phyloP scores from a whole-genome alignment of 23 tunicate species.

The Phallusia fumigata region DNA sequence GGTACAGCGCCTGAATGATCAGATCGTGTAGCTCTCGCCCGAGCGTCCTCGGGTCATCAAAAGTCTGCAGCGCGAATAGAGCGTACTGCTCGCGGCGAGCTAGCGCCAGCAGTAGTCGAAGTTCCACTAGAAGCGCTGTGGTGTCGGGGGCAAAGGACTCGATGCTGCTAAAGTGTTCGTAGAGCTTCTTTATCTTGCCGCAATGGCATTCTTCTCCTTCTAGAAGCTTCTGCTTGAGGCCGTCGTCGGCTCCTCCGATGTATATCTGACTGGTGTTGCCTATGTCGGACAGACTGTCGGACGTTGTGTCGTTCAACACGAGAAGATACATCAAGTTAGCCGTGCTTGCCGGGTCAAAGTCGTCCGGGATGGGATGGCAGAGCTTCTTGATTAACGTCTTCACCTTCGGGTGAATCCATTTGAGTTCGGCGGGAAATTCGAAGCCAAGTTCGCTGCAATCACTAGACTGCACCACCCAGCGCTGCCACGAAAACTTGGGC shows the following conservation, averaged over 20 bases:
- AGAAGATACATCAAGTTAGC: slow-evolving; percentile 75
- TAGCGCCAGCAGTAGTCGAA: slow-evolving; percentile 71
- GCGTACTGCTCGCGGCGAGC: slow-evolving; percentile 75
- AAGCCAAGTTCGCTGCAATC: slow-evolving; percentile 56
- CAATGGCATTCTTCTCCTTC: slow-evolving; percentile 74
- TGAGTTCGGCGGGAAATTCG: slow-evolving; percentile 73
- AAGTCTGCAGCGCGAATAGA: slow-evolving; percentile 69
- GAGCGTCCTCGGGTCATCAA: slow-evolving; percentile 73
- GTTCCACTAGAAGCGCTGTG: slow-evolving; percentile 76
- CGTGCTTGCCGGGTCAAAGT: slow-evolving; percentile 50
- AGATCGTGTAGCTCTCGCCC: slow-evolving; percentile 83
- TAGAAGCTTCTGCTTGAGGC: slow-evolving; percentile 48
- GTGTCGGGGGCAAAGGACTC: slow-evolving; percentile 62
- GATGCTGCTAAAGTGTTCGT: slow-evolving; percentile 55
- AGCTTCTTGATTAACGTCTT: slow-evolving; percentile 77
- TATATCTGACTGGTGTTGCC: slow-evolving; percentile 85
- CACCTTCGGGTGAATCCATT: slow-evolving; percentile 91
- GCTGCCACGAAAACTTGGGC: slow-evolving; percentile 88
- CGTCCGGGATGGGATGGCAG: slow-evolving; percentile 63
- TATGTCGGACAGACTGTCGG: slow-evolving; percentile 45
- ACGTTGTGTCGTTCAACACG: slow-evolving; percentile 72
- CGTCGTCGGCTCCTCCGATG: slow-evolving; percentile 89
- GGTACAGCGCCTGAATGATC: slow-evolving; percentile 62
- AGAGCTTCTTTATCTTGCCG: slow-evolving; percentile 33
- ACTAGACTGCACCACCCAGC: slow-evolving; percentile 51